These are phyloP conservation scores for Meleagris gallopavo DNA, from an alignment of 2,113 vertebrate genomes.

Conservation along the genomic window DNA sequence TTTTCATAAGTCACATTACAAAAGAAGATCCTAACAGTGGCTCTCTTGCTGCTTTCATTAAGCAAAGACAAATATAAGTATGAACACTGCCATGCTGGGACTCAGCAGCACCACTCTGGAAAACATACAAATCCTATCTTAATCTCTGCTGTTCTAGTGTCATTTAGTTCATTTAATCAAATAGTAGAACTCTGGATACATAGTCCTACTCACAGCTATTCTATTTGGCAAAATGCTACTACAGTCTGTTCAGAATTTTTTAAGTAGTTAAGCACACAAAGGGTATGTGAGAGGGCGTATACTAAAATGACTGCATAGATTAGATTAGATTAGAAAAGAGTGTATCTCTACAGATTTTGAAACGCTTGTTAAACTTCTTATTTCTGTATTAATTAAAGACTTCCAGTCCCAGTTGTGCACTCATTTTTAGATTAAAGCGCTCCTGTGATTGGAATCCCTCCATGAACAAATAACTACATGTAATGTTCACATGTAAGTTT, in stretches of 20 bases:
- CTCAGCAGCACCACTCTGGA: not conserved
- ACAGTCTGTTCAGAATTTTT: constrained; percentile 17
- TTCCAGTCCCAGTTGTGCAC: not conserved
- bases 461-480: not conserved
- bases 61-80: not conserved
- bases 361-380: constrained; percentile 28
- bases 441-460: not conserved
- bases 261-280: constrained; percentile 28
- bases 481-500: not conserved
- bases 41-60: constrained; percentile 5
- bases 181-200: not conserved
- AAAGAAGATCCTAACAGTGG: not conserved
- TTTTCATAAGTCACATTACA: not conserved
- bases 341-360: not conserved
- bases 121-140: constrained; percentile 5
- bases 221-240: not conserved
- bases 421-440: constrained; percentile 28
- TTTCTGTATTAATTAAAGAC: constrained; percentile 51
- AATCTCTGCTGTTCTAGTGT: not conserved
- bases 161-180: constrained; percentile 30
- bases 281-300: not conserved
- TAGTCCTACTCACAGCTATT: not conserved
- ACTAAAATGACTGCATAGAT: constrained; percentile 1
- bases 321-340: constrained; percentile 32
- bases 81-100: not conserved